Base-by-base conservation (phyloP, 2,797 vertebrate genomes). In the Eulemur coronatus region DNA sequence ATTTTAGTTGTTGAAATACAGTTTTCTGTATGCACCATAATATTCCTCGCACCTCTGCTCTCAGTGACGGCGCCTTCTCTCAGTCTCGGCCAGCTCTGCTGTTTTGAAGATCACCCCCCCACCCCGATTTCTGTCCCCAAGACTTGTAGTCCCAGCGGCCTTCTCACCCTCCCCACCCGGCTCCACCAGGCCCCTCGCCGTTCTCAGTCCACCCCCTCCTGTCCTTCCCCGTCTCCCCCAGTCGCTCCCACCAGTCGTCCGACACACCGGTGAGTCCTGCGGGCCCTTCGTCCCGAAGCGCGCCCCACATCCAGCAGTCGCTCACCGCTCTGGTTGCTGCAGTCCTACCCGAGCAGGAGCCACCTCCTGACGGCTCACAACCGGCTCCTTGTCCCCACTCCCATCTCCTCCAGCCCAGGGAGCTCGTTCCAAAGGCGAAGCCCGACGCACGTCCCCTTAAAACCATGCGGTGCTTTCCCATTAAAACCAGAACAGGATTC, bases 21-120 rank as follows among this genome's bases (percentile, higher is more conserved):
- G 2, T 3, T 1, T 22, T 24, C 22, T 4, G 59, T 5, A 7
- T 26, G 11, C 15, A 6, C 26, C n/a, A 11, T 35, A 18, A 20
- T 4, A 7, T 43, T 33, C 9, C 59, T 22, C 20, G 5, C 18
- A 4, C 28, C 5, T 70, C 89, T 46, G 22, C 30, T 18, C 22
- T 48, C 20, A 15, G 0, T 4, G 8, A 2, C 1, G 20, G 26
- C 17, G 7, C 10, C 7, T 50, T 35, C 43, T 55, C 61, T 67
- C 28, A 7, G 48, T 24, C 61, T n/a, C 35, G 12, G 26, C 12
- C 61, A n/a, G n/a, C 35, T 79, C 18, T 38, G 18, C 73, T 33
- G 57, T 18, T 46, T 33, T 33, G 18, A 33, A 82, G 4, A 63
- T 7, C 38, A 33, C 41, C 17, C 41, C 41, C 41, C 41, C 4